Evolutionary conservation across 2,888 invertebrate genomes (phyloP), one percentile per base, ranked within the genome.

Genomic region (Caenorhabditis wallacei): DNA sequence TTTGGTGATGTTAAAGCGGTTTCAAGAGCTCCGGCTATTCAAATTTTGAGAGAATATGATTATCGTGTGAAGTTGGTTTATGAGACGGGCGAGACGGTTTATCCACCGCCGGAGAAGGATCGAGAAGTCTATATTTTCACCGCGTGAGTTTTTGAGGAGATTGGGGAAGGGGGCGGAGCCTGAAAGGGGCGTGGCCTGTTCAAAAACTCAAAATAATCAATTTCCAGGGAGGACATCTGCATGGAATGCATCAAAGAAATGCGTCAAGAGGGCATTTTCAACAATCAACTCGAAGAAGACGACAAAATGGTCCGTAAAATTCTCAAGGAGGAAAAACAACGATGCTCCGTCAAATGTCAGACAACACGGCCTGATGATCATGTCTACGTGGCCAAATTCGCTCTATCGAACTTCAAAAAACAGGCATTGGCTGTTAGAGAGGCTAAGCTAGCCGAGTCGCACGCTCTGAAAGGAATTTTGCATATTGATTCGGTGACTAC

Each of bases 1-100:
- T 84, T 63, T 24, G 91, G 90, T 18, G 88, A 90, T 24, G 85
- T 89, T 26, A 91, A 91, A 64, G 89, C 88, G 1, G 91, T 90
- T 10, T 72, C 84, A 2, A 70, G 87, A 26, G 61, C 57, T 1
- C 87, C 87, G 2, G 87, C 87, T 0, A 85, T 88, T 22, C 53
- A 71, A 7, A 56, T 90, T 46, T 72, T 90, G 7, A 46, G 81
- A 10, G 75, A 85, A 22, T 90, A 90, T 59, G 84, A 83, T 22
- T 83, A 40, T 24, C 74, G 79, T 10, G 57, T 59, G 1, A 79
- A 75, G 18, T 8, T 66, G 1, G 82, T 75, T 7, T 79, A 57
- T 35, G 74, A 79, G 16, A 46, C 74, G 30, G 79, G 82, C 10
- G 37, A 53, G 10, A 68, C 37, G 24, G 76, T 72, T 40, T 82